Evolutionary conservation across 2,113 vertebrate species (phyloP).

Genomic region (Ammodramus savannarum): DNA sequence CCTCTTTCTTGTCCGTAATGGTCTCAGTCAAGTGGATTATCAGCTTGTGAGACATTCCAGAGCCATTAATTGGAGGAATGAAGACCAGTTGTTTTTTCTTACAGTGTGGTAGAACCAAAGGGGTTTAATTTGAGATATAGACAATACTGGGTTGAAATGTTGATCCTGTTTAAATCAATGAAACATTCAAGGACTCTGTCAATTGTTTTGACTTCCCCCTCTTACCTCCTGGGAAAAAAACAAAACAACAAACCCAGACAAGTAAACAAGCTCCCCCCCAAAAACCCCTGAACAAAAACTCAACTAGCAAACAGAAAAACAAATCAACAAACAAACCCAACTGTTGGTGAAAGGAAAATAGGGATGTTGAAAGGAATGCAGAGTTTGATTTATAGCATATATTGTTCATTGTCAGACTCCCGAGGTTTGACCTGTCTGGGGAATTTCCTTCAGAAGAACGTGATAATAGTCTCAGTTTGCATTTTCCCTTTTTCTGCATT

Average conservation of each 20-base stretch:
- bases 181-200: background rate
- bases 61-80: background rate
- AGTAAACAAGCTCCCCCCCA: background rate
- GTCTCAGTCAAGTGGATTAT: background rate
- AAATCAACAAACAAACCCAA: background rate
- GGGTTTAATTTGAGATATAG: background rate
- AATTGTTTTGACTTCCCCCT: background rate
- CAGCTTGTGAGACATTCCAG: background rate
- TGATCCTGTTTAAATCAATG: background rate
- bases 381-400: background rate
- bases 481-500: background rate
- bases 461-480: background rate
- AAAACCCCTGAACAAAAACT: background rate
- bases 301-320: background rate
- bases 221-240: too few species aligned
- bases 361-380: background rate
- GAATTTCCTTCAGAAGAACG: background rate
- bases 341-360: background rate
- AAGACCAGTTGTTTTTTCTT: background rate
- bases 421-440: background rate
- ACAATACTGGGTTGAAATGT: background rate
- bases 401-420: background rate
- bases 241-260: background rate
- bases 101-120: background rate
- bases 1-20: background rate